phyloP scores from a whole-genome alignment of 2,113 vertebrate genomes.

The Lamprologus speciosus region DNA sequence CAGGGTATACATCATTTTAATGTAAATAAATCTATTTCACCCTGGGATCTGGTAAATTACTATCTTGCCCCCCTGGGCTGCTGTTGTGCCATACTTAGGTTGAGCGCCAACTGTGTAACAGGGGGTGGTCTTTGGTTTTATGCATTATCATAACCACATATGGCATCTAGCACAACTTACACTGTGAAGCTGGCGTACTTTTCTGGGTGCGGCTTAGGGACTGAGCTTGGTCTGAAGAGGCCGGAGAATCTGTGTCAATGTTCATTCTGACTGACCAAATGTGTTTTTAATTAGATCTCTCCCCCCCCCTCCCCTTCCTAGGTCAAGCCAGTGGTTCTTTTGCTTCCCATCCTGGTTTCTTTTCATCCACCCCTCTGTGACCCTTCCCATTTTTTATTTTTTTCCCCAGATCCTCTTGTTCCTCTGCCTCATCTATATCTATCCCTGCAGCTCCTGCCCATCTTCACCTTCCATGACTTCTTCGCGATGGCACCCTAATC shows the following conservation, averaged over 20 bases:
- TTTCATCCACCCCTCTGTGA: conserved; percentile 51
- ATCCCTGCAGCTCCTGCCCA: conserved; percentile 56
- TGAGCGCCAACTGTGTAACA: conserved; percentile 39
- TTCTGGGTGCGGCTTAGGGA: background rate
- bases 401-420: conserved; percentile 34
- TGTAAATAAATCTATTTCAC: conserved; percentile 52
- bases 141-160: conserved; percentile 55
- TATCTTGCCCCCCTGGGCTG: background rate
- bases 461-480: conserved; percentile 55
- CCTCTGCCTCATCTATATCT: conserved; percentile 53
- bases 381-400: background rate
- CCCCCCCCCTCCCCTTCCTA: background rate
- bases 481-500: conserved; percentile 55
- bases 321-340: conserved; percentile 57
- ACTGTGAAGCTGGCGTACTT: conserved; percentile 15
- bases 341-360: conserved; percentile 47
- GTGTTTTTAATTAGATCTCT: conserved; percentile 67
- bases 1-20: conserved; percentile 29
- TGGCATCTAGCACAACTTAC: conserved; percentile 53
- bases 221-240: background rate
- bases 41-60: conserved; percentile 12
- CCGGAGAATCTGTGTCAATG: conserved; percentile 23
- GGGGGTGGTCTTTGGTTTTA: conserved; percentile 46
- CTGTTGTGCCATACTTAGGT: conserved; percentile 29
- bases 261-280: conserved; percentile 44